These are phyloP conservation scores for Nothoprocta perdicaria DNA, from an alignment of 2,113 vertebrate species.

Conservation along the genomic window DNA sequence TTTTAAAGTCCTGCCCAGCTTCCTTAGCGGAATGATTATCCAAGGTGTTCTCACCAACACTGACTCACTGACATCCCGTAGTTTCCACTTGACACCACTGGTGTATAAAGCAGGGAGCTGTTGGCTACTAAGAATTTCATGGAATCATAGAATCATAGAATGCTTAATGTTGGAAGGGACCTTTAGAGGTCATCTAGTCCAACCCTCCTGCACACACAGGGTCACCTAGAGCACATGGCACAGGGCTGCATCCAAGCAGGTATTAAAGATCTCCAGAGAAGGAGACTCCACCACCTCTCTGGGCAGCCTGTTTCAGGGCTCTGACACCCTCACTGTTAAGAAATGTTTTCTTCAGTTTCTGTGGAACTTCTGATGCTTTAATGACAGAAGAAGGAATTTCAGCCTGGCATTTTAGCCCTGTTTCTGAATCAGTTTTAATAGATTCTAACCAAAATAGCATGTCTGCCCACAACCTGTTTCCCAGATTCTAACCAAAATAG, in stretches of 20 bases:
- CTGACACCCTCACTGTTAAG: too few relatives aligned
- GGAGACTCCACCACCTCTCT: too few relatives aligned
- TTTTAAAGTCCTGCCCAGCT: rapidly evolving
- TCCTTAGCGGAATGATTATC: background rate
- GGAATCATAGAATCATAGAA: too few relatives aligned
- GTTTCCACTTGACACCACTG: background rate
- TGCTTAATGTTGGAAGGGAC: too few relatives aligned
- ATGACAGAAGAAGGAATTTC: background rate
- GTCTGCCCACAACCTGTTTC: background rate
- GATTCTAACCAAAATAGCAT: background rate
- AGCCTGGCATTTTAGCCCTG: background rate
- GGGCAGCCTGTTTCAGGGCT: too few relatives aligned
- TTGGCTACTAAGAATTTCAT: background rate
- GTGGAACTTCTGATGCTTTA: background rate
- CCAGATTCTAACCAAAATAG: background rate
- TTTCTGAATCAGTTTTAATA: background rate
- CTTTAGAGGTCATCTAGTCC: too few relatives aligned
- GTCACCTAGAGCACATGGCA: too few relatives aligned
- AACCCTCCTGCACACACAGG: too few relatives aligned
- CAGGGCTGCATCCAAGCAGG: too few relatives aligned
- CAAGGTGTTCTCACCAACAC: background rate
- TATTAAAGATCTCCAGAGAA: too few relatives aligned
- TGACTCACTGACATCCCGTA: background rate
- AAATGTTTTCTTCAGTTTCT: too few relatives aligned
- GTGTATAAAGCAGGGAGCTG: background rate